Conservation (phyloP, 1,140 invertebrate species). For the Bactericera cockerelli region DNA sequence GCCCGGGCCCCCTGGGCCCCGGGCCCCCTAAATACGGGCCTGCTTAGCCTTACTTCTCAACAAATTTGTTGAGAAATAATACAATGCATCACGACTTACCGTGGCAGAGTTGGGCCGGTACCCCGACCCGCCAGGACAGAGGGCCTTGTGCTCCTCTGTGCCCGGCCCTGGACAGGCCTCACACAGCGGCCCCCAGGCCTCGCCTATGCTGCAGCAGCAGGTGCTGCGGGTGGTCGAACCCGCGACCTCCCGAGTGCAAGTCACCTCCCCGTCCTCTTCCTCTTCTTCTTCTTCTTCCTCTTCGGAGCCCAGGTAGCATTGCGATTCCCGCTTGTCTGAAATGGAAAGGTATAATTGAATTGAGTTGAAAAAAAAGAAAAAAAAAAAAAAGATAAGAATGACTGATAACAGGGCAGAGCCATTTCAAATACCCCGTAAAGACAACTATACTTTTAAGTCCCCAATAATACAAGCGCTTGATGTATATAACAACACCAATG, state of each 20-base stretch:
- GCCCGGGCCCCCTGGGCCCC: too few species aligned
- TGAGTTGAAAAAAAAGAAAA: background rate
- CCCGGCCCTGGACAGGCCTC: constrained; percentile 57
- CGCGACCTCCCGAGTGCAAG: constrained; percentile 39
- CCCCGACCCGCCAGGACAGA: constrained; percentile 70
- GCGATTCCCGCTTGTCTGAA: constrained; percentile 57
- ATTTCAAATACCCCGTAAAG: too few species aligned
- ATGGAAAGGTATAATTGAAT: too few species aligned
- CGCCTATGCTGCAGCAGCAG: constrained; percentile 74
- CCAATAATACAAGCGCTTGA: too few species aligned
- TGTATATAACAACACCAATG: background rate
- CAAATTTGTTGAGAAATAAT: too few species aligned
- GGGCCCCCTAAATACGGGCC: too few species aligned
- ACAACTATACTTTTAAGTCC: too few species aligned
- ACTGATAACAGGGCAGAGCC: too few species aligned
- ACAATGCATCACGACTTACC: too few species aligned
- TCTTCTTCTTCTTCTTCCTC: constrained; percentile 23
- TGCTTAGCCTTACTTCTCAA: too few species aligned
- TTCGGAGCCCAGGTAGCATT: constrained; percentile 52
- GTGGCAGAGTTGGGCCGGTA: constrained; percentile 68
- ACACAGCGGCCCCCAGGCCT: constrained; percentile 68
- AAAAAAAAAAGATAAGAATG: background rate
- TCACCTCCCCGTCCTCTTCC: constrained; percentile 27
- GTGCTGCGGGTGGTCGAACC: constrained; percentile 51
- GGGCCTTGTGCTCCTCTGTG: constrained; percentile 51